These are phyloP conservation scores for Agelas oroides DNA, from an alignment of 37 sponge, comb jelly and placozoan species.

Conservation along the genomic window DNA sequence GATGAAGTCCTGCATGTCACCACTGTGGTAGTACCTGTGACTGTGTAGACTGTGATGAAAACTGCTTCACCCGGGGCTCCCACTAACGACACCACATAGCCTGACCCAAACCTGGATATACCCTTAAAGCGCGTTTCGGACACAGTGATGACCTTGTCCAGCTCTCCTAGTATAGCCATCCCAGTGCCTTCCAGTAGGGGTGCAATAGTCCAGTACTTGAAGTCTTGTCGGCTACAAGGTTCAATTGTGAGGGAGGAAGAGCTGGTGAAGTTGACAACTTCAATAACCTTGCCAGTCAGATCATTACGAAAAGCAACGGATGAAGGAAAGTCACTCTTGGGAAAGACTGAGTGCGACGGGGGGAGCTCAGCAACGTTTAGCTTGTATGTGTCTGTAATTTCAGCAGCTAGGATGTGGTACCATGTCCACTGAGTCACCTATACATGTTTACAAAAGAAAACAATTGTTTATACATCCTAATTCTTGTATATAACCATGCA, in stretches of 20 bases:
- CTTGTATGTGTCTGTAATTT: constrained; percentile 25
- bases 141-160: constrained; percentile 44
- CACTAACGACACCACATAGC: not conserved
- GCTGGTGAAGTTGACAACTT: not conserved
- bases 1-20: constrained; percentile 29
- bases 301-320: constrained; percentile 18
- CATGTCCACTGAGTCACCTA: constrained; percentile 42
- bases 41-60: too few species aligned
- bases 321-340: constrained; percentile 5
- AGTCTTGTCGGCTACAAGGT: constrained; percentile 9
- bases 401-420: constrained; percentile 63
- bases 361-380: constrained; percentile 49
- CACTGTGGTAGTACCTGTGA: not conserved
- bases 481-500: too few species aligned
- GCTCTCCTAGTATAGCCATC: constrained; percentile 50
- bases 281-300: constrained; percentile 2
- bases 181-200: constrained; percentile 11
- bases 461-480: not conserved
- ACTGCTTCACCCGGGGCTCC: constrained; percentile 31
- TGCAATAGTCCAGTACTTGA: constrained; percentile 51
- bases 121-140: constrained; percentile 36
- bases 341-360: not conserved
- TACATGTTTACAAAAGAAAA: not conserved
- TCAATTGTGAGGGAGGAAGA: not conserved
- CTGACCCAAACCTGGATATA: not conserved